Evolutionary conservation across 2,113 vertebrate genomes (phyloP), one percentile per base, ranked within the genome.

Genomic region (Serinus canaria): DNA sequence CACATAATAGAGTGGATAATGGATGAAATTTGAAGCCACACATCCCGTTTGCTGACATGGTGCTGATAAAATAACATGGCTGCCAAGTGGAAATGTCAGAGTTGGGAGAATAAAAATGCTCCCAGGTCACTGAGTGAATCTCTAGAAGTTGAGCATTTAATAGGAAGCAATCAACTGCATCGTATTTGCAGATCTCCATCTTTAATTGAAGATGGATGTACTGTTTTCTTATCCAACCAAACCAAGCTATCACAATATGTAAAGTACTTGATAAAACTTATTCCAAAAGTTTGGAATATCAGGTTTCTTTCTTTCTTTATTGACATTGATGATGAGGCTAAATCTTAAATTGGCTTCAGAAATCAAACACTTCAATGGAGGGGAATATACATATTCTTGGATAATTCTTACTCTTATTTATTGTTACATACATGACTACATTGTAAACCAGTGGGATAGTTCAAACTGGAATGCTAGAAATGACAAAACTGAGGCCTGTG

Each of bases 1-100:
- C 46, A 58, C 23, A 33, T 67, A 87, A 75, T 52, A 92, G 50
- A 68, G 78, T 77, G 55, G 64, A 62, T 88, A 96, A 84, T 43
- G 64, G 58, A 53, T 81, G 56, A 83, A 93, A 92, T 83, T 92
- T 78, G 80, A 90, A 92, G 58, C 72, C 92, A 82, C 39, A 41
- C 44, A 77, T 85, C 66, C 80, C 44, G 55, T 81, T 84, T 87
- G 55, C 78, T 95, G 94, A 79, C 69, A 49, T 31, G 41, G 8
- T 85, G 75, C 78, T 95, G 89, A 83, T 81, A 85, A 94, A 94
- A 87, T 80, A 95, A 90, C 43, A 89, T 95, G 94, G 59, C 60
- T 90, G 81, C 87, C 78, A 87, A 83, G 72, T 13, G 83, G 77
- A 92, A 96, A 69, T 91, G 80, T 87, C 74, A 75, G 56, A 66